Evolutionary conservation across 2,113 vertebrate genomes (phyloP).

Genomic region (Pipra filicauda): DNA sequence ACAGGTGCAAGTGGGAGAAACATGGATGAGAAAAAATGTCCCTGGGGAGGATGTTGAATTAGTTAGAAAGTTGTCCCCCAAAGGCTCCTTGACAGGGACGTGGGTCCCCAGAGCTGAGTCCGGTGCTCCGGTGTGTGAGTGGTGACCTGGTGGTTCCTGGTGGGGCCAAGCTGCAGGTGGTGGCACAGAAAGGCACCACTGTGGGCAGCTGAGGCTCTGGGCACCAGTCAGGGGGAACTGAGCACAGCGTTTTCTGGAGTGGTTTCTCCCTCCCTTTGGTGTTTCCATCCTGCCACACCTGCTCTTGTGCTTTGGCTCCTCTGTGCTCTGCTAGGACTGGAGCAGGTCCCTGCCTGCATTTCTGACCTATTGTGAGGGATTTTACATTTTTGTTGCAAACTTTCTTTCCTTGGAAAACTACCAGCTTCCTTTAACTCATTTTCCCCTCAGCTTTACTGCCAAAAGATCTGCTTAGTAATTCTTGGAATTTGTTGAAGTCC

Average conservation of each 20-base stretch:
- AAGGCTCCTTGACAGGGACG: not conserved
- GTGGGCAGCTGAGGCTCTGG: accelerated
- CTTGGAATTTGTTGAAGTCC: not conserved
- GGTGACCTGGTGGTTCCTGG: accelerated
- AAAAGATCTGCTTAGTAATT: not conserved
- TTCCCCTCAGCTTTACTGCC: not conserved
- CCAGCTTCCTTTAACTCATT: not conserved
- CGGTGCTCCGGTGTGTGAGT: accelerated
- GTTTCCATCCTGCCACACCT: not conserved
- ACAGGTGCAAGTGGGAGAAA: not conserved
- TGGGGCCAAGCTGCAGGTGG: not conserved
- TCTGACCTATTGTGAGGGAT: accelerated
- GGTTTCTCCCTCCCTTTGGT: too few relatives aligned
- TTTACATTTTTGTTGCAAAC: not conserved
- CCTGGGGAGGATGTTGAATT: too few relatives aligned
- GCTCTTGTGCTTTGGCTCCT: not conserved
- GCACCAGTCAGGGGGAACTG: accelerated
- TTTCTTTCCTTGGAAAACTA: not conserved
- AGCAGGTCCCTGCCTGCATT: not conserved
- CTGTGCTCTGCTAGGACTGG: accelerated
- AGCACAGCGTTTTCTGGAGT: not conserved
- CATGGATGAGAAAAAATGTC: too few relatives aligned
- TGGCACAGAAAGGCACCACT: not conserved
- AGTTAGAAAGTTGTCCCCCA: not conserved
- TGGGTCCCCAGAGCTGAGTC: not conserved